Evolutionary conservation across 2,113 vertebrate genomes (phyloP), one percentile per base, ranked within the genome.

Genomic region (Macrotus californicus): DNA sequence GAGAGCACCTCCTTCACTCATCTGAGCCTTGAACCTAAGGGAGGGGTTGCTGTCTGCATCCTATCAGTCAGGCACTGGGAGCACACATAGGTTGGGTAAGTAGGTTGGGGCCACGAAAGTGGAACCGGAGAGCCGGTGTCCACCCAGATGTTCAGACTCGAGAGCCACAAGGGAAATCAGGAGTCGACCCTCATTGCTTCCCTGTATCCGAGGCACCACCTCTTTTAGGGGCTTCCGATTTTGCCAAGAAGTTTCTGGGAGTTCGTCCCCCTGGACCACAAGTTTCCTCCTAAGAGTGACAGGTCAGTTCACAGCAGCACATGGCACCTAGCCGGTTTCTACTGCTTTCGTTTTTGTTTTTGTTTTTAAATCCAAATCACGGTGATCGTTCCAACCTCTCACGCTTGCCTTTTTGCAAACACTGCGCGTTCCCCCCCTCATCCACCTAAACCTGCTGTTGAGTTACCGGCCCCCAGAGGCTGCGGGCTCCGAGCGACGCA

Each of bases 401-500:
- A 64, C 77, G 84, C 95, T 96, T 91, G 96, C 97, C 91, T 97
- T 92, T 67, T 93, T 96, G 82, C 87, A 97, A 97, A 95, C 39
- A 81, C 97, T 56, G 83, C 48, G 89, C 83, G 31, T 96, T 97
- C 91, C 95, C 94, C 94, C 96, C 97, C 97, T 96, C 97, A 97
- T 96, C 96, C 97, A 94, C 97, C 97, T 93, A 96, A 98, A 98
- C 97, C 96, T 93, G 97, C 98, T 84, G 97, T 80, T 98, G 98
- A 98, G 97, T 98, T 98, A 98, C 94, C 7, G 97, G 97, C 95
- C 98, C 98, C 97, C 94, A 64, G 98, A 98, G 98, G 97, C 96
- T 34, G 80, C 66, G 64, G 96, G 97, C 98, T 96, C 95, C 39
- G 94, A 94, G 97, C 96, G 96, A 95, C 87, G 97, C 98, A 92